Conservation (phyloP, 2,113 vertebrate genomes). For the Puma concolor region DNA sequence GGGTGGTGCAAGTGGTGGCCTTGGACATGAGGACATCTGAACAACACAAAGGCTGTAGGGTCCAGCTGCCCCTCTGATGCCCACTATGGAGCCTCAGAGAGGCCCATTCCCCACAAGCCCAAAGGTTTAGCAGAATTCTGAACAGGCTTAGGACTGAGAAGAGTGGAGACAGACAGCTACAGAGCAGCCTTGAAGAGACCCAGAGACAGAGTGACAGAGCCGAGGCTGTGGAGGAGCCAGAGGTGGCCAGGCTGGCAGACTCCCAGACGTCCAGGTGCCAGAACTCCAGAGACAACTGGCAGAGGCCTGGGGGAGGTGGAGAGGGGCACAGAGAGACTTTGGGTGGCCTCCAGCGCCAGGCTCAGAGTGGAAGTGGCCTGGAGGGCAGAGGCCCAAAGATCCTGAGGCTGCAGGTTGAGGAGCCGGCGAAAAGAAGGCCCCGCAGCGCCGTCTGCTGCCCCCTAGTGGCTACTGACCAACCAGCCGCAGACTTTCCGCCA, state of each 20-base stretch:
- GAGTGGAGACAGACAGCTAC: neutral
- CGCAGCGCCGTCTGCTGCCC: neutral
- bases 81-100: neutral
- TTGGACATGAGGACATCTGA: neutral
- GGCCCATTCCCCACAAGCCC: neutral
- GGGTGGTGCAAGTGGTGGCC: neutral
- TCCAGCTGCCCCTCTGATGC: neutral
- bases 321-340: neutral
- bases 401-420: neutral
- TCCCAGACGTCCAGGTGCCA: neutral
- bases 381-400: fast-evolving
- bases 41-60: no score
- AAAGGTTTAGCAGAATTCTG: neutral
- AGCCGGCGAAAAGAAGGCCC: neutral
- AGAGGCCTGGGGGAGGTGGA: neutral
- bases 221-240: neutral
- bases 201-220: neutral
- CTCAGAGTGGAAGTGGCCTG: neutral
- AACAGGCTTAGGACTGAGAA: neutral
- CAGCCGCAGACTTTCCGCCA: neutral
- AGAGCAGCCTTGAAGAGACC: neutral
- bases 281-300: neutral
- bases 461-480: neutral
- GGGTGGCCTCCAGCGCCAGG: neutral
- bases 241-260: neutral